These are phyloP conservation scores for Cephalotes varians DNA, from an alignment of 2,888 invertebrate species.

Conservation along the genomic window DNA sequence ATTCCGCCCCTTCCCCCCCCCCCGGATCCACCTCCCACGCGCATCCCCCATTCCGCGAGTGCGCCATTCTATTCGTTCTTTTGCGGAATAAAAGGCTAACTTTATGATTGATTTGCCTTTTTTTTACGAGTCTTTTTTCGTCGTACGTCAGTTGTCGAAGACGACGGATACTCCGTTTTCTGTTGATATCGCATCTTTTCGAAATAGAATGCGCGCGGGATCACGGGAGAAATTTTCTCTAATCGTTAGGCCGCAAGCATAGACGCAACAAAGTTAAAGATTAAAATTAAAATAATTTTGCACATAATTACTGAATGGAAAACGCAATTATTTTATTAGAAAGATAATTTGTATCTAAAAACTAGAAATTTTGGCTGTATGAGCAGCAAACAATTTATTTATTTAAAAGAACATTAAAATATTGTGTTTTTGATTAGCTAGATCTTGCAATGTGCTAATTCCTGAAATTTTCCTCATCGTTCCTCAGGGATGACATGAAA, in stretches of 20 bases:
- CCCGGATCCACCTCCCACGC: not conserved
- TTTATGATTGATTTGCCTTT: constrained; percentile 51
- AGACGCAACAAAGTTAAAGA: not conserved
- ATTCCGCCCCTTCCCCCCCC: constrained; percentile 20
- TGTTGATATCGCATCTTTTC: constrained; percentile 29
- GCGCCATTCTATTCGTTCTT: constrained; percentile 32
- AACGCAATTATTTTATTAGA: not conserved
- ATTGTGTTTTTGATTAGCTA: not conserved
- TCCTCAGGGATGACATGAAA: not conserved
- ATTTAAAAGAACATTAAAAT: not conserved
- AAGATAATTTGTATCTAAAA: not conserved
- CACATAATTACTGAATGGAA: not conserved
- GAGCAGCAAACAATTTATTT: not conserved
- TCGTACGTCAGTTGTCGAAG: constrained; percentile 46
- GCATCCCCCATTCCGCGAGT: not conserved
- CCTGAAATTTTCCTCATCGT: not conserved
- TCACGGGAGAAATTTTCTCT: not conserved
- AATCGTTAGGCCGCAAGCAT: not conserved
- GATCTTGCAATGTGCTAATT: not conserved
- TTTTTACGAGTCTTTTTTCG: constrained; percentile 48
- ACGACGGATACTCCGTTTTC: constrained; percentile 14
- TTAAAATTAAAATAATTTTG: not conserved
- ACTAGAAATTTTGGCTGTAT: not conserved
- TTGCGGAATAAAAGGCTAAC: constrained; percentile 49
- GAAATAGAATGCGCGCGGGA: not conserved